These are phyloP conservation scores for Dinomys branickii DNA, from an alignment of 2,113 vertebrate species.

Conservation along the genomic window DNA sequence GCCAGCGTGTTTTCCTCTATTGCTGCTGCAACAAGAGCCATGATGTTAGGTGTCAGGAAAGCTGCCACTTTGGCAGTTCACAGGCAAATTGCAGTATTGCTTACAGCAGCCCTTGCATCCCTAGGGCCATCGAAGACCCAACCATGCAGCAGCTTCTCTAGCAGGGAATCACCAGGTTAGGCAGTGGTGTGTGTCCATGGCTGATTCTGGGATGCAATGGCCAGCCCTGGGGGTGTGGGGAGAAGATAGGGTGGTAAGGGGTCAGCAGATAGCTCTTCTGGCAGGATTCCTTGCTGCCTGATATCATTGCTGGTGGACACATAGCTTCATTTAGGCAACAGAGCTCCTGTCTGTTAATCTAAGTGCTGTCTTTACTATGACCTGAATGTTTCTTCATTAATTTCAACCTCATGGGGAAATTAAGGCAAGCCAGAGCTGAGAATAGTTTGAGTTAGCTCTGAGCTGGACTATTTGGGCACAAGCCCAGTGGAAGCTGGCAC, in stretches of 20 bases:
- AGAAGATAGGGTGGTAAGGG: rapidly evolving
- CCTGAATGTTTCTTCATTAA: neutral
- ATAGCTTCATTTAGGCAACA: neutral
- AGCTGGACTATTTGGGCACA: neutral
- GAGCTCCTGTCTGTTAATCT: neutral
- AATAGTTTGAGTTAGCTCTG: neutral
- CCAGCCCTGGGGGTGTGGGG: too few relatives aligned
- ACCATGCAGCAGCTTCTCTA: neutral
- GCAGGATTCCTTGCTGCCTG: rapidly evolving
- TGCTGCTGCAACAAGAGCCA: neutral
- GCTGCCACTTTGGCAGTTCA: conserved; percentile 29
- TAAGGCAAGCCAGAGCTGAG: neutral
- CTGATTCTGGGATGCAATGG: neutral
- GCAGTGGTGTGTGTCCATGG: neutral
- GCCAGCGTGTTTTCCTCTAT: neutral
- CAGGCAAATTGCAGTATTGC: conserved; percentile 50
- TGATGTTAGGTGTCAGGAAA: conserved; percentile 24
- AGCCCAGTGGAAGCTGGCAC: neutral
- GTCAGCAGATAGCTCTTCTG: neutral
- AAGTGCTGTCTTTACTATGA: neutral
- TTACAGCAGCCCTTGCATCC: neutral
- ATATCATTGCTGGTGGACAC: neutral
- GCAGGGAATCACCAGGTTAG: neutral
- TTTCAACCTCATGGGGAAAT: neutral
- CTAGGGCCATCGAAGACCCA: neutral